Base-by-base conservation (phyloP, 2,888 invertebrate genomes). In the Rhamnusium bicolor region DNA sequence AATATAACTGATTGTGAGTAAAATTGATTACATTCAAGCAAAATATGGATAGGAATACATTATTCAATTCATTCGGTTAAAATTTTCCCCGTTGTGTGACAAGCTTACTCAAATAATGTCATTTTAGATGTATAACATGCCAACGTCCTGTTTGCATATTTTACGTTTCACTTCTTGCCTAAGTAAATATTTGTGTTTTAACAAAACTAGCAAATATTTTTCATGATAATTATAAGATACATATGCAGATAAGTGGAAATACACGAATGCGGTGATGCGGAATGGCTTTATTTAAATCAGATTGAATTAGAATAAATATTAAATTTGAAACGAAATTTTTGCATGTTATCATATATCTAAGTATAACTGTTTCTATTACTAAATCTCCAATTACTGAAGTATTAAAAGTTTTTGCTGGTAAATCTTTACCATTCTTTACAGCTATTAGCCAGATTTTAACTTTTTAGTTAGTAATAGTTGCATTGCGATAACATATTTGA, bases 151-250 rank as follows among this genome's bases (percentile, higher is more conserved):
- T 65, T 65, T 65, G 53, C 53, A 53, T 53, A 49, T 63, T 63
- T 49, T 8, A 29, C 18, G 18, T 65, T 53, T 65, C 53, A 53
- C 53, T 53, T 65, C 27, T 19, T 29, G 65, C 65, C 65, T 40
- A 40, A 65, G 16, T 32, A 53, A 65, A 65, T 65, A 65, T 65
- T 65, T 65, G 53, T 32, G 14, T 53, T 49, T 65, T 21, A 29
- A 32, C 53, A 53, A 65, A 54, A 32, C 18, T 32, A 16, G 21
- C 51, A 21, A 53, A 65, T 29, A 47, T 53, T 65, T 65, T 32
- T 65, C 53, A 53, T 12, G 53, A 19, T 53, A 29, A 63, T 63
- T 51, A 47, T 21, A 27, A 63, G 19, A 24, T 46, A 62, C 62
- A 47, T 21, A 24, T 14, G 27, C 27, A 56, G 24, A 46, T 62